These are phyloP conservation scores for Lampris incognitus DNA, from an alignment of 2,113 vertebrate genomes.

Conservation along the genomic window DNA sequence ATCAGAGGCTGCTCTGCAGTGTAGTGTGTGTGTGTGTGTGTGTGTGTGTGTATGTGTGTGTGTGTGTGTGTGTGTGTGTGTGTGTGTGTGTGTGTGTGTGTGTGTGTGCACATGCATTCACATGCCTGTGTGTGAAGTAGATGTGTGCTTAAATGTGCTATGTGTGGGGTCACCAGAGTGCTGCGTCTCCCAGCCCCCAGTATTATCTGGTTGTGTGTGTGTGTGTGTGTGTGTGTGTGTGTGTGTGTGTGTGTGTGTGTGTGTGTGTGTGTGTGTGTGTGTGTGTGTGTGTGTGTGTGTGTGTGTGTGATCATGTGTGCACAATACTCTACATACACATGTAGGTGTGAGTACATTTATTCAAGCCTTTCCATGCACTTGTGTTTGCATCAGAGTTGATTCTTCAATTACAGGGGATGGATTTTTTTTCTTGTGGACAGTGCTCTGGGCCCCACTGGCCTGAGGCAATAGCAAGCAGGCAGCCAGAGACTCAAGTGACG, in stretches of 20 bases:
- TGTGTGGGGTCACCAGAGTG: constrained; percentile 27
- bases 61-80: constrained; percentile 17
- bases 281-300: constrained; percentile 13
- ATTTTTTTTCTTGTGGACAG: constrained; percentile 70
- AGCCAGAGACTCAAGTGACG: constrained; percentile 69
- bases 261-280: not conserved
- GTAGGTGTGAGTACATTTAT: not conserved
- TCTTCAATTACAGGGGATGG: constrained; percentile 80
- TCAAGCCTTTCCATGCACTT: constrained; percentile 31
- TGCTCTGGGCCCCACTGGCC: constrained; percentile 74
- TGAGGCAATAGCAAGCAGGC: constrained; percentile 65
- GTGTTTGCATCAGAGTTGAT: constrained; percentile 73
- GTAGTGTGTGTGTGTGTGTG: constrained; percentile 42
- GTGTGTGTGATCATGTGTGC: constrained; percentile 19
- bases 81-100: not conserved
- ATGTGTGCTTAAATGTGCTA: not conserved
- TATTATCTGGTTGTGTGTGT: constrained; percentile 26
- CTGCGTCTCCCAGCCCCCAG: constrained; percentile 32
- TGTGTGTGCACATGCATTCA: not conserved
- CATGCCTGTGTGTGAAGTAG: too few relatives aligned
- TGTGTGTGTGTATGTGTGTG: constrained; percentile 31
- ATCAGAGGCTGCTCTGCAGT: constrained; percentile 58
- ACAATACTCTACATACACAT: not conserved
- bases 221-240: constrained; percentile 12
- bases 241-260: constrained; percentile 24